Evolutionary conservation across 2,113 vertebrate species (phyloP).

Genomic region (Antigone vipio): DNA sequence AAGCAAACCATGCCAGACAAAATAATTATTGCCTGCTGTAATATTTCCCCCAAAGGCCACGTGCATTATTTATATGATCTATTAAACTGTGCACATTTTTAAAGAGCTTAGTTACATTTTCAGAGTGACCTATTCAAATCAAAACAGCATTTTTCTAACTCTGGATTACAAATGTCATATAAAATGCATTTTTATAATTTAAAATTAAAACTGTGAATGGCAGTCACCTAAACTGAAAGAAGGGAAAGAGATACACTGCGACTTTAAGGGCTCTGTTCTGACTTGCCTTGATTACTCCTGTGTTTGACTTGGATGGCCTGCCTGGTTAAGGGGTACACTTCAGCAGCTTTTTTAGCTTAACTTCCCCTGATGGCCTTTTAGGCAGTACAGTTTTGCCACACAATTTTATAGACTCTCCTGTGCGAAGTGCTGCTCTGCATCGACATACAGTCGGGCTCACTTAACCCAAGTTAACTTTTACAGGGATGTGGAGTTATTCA

Average conservation of each 20-base stretch:
- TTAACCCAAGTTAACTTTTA: background rate
- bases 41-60: background rate
- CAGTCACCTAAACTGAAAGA: background rate
- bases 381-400: background rate
- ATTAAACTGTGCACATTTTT: slow-evolving; percentile 23
- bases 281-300: background rate
- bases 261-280: background rate
- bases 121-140: background rate
- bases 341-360: background rate
- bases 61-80: slow-evolving; percentile 8
- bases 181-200: background rate
- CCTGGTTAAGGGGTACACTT: background rate
- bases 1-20: slow-evolving; percentile 4
- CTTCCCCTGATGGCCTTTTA: background rate
- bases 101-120: slow-evolving; percentile 11
- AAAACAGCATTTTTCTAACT: slow-evolving; percentile 2
- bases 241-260: background rate
- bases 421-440: background rate
- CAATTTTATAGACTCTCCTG: background rate
- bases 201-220: background rate
- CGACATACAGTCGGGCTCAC: background rate
- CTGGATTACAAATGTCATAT: background rate
- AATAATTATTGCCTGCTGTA: slow-evolving; percentile 5
- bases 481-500: background rate
- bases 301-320: background rate